Evolutionary conservation across 2,113 vertebrate species (phyloP), one percentile per base, ranked within the genome.

Genomic region (Chroicocephalus ridibundus): DNA sequence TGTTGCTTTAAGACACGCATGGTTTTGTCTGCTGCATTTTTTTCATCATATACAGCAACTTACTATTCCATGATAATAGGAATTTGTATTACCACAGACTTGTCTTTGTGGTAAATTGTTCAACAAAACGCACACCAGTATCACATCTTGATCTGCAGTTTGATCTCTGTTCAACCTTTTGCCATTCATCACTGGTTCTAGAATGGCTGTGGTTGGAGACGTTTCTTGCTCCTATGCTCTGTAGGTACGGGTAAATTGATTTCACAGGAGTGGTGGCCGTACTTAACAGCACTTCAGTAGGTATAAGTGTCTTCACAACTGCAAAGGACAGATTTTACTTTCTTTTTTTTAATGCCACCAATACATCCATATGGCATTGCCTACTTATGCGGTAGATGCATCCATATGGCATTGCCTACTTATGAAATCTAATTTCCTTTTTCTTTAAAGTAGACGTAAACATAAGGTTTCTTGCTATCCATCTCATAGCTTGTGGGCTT

Each of bases 221-320:
- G 0, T 18, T 10, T 40, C 69, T 83, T 21, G 4, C 17, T 64
- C 27, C 47, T 31, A 6, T 0, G 1, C 18, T 31, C 46, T 1
- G 3, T 17, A 24, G 34, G 7, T 84, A 5, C 13, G n/a, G 49
- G 12, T 51, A 42, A 14, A 44, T 51, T 44, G 31, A 46, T 89
- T 87, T 82, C 17, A 54, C 26, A 49, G 65, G 27, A 46, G 11
- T 11, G 22, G 25, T 72, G 90, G 19, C 57, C 38, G 11, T 27
- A 16, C 9, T 70, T 83, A 54, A 26, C 10, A 87, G n/a, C 42
- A 22, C 51, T 66, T 75, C 16, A 40, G 40, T 71, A 65, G 54
- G 9, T 36, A 38, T 7, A 19, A 54, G 42, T 66, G 27, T 61
- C 51, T 58, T 84, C 61, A 42, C 36, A 66, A 9, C 26, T 75